Evolutionary conservation across 1,140 invertebrate species (phyloP), one percentile per base, ranked within the genome.

Genomic region (Rhyzopertha dominica): DNA sequence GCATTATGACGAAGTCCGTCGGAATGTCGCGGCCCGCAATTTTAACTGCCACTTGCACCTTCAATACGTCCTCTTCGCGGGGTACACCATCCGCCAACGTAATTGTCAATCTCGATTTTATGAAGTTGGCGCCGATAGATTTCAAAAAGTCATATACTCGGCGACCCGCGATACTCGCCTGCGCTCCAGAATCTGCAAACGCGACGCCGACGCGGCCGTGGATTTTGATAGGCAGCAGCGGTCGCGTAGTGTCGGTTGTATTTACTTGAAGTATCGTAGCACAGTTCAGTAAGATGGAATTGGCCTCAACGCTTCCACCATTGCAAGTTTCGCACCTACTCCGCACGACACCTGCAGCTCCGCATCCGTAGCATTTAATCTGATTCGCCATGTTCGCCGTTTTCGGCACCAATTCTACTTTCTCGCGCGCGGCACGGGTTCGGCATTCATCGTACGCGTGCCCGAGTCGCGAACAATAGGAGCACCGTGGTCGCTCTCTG

Each of bases 291-390:
- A 14, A 10, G 5, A 34, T 26, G 8, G 8, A n/a, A 8, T 34
- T 12, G 8, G 9, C n/a, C 10, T 41, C 13, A 5, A 8, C n/a
- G 13, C 5, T n/a, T 22, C 4, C 20, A 7, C n/a, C 9, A 28
- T 42, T 45, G 25, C 43, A 46, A 7, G 23, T 43, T 5, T 14
- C 18, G 23, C 44, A 45, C 10, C 31, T 45, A 12, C 16, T 41
- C 19, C 44, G 13, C 9, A 47, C 31, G 12, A 28, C 38, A 16
- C 45, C 45, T 9, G 45, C 38, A 4, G 24, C 29, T 19, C 39
- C 45, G 12, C 38, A 47, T 9, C 39, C 45, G 18, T 43, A 47
- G 19, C 45, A 47, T 14, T 8, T 45, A 9, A 43, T 38, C 18
- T 47, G 32, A 10, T 7, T n/a, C 34, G 16, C 4, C 4, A 5